A percentile compares a stretch with the other conserved stretches of the same genome.
Evolutionary conservation across 2,888 invertebrate species (phyloP).

Genomic region (Stenotaenia linearis): DNA sequence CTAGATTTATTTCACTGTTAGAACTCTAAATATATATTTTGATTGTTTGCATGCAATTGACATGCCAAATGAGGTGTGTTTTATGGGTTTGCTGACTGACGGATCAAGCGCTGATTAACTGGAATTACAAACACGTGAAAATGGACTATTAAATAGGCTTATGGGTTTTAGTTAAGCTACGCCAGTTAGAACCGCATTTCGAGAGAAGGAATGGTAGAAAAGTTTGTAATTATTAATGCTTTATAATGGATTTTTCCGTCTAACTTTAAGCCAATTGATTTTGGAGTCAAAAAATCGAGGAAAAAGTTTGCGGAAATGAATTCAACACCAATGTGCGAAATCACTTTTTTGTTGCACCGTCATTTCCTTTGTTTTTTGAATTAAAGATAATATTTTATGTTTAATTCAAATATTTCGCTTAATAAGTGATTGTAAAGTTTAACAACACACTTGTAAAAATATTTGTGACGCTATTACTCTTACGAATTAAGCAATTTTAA

Average conservation of each 20-base stretch:
- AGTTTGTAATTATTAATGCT: not conserved
- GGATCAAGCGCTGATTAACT: not conserved
- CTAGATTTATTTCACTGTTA: not conserved
- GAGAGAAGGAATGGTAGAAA: not conserved
- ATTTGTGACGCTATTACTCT: no score
- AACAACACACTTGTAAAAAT: no score
- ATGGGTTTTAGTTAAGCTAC: not conserved
- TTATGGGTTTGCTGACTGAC: not conserved
- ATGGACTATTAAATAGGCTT: not conserved
- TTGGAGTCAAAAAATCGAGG: not conserved
- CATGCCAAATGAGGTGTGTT: not conserved
- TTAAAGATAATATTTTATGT: not conserved
- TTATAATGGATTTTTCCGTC: no score
- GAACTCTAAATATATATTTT: not conserved
- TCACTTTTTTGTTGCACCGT: not conserved
- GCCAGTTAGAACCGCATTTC: not conserved
- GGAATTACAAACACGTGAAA: not conserved
- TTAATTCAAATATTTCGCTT: not conserved
- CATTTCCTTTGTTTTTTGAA: not conserved
- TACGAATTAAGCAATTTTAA: no score
- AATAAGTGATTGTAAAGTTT: no score
- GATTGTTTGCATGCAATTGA: constrained; percentile 18
- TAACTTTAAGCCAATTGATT: not conserved
- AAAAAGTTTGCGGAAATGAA: not conserved
- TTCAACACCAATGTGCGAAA: not conserved